These are phyloP conservation scores for Ciona savignyi DNA, from an alignment of 23 tunicate species.

Conservation along the genomic window DNA sequence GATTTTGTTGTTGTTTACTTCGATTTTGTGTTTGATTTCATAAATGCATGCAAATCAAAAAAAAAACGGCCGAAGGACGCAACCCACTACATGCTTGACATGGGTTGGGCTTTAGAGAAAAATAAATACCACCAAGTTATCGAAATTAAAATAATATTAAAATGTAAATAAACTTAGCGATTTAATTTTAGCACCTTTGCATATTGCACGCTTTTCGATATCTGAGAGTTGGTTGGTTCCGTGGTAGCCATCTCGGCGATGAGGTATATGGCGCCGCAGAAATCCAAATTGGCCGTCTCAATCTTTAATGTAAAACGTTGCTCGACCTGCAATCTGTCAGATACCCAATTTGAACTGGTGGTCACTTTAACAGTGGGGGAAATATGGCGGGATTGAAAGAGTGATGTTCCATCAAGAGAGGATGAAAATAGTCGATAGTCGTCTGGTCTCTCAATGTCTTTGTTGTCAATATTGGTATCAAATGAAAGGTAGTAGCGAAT, in stretches of 20 bases:
- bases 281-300: background rate
- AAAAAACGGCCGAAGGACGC: too few species aligned
- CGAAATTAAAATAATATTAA: too few species aligned
- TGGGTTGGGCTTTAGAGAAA: too few species aligned
- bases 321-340: conserved; percentile 1
- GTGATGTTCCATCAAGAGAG: conserved; percentile 4
- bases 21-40: too few species aligned
- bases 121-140: too few species aligned
- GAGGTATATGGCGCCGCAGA: conserved; percentile 23
- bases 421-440: conserved; percentile 12
- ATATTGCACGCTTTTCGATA: background rate
- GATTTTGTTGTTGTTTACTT: too few species aligned
- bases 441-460: background rate
- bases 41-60: too few species aligned
- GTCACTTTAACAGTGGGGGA: background rate
- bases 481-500: conserved; percentile 20
- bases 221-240: background rate
- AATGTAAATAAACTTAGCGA: too few species aligned
- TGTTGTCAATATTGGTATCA: conserved; percentile 6
- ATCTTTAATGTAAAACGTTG: background rate
- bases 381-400: conserved; percentile 1
- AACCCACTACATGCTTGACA: too few species aligned
- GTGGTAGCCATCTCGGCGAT: conserved; percentile 15
- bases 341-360: background rate
- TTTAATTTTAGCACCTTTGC: background rate